Base-by-base conservation (phyloP, 2,113 vertebrate species). In the Alethe diademata region DNA sequence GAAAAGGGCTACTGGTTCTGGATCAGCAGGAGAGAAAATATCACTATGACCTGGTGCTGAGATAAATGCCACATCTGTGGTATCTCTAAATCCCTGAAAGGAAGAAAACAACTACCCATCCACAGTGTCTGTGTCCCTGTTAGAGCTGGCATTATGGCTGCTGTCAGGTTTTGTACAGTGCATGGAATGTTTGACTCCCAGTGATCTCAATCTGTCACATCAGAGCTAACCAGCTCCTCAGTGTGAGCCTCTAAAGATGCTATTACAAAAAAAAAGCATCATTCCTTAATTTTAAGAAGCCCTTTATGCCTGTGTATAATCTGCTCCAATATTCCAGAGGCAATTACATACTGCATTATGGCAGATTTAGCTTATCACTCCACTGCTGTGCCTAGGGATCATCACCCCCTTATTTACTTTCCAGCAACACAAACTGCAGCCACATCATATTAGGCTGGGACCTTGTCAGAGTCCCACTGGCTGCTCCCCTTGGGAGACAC, bases 171-270 rank as follows among this genome's bases (percentile, higher is more conserved):
- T 83, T 58, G 69, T 78, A 50, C 29, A 80, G 62, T 61, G 25
- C 8, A 4, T 53, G 42, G 36, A 73, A 83, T 40, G 33, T 92
- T 70, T 88, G 82, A 82, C 64, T 93, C 47, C 35, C 29, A 7
- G 71, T 80, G 82, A 88, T 92, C 94, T 90, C 82, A 92, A 70
- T 90, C 86, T 93, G 92, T 94, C 95, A 93, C 79, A 83, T 90
- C 60, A 88, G 45, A 83, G 83, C 67, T 80, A 88, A 95, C 58
- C 79, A 93, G 7, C 56, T 75, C 54, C 60, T 86, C 62, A 73
- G 31, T 25, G 35, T 38, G 54, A 95, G 35, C 50, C 47, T 96
- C 64, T 62, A 57, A 91, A 91, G 35, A 54, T 8, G 26, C 3
- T 2, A 0, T n/a, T 83, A 11, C 2, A 25, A 45, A 74, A 22